These are phyloP conservation scores for Harpalus rubripes DNA, from an alignment of 2,888 invertebrate genomes.

Conservation along the genomic window DNA sequence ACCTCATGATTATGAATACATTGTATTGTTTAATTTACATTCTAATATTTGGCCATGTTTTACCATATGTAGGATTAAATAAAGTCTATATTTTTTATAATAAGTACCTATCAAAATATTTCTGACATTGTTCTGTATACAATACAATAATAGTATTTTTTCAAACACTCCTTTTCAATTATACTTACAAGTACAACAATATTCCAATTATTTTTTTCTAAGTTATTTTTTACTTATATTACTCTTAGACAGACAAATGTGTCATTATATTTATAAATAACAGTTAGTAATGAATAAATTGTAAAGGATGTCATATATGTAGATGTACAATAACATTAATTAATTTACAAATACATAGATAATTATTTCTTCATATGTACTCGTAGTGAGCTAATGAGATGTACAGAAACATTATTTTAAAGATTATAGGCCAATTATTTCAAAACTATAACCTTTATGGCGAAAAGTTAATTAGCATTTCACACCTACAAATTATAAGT, in stretches of 20 bases:
- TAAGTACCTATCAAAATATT: neutral
- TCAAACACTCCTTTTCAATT: neutral
- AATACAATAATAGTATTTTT: neutral
- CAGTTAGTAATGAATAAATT: neutral
- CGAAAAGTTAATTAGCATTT: neutral
- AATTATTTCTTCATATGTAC: neutral
- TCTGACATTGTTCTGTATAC: neutral
- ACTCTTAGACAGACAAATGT: neutral
- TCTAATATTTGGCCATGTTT: no score
- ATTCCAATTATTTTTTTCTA: neutral
- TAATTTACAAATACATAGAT: neutral
- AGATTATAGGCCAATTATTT: neutral
- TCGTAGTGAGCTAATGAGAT: neutral
- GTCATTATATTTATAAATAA: conserved; percentile 3
- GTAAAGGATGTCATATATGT: neutral
- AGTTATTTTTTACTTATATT: neutral
- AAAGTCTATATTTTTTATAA: neutral
- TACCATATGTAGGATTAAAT: neutral
- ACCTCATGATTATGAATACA: no score
- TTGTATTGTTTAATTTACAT: no score
- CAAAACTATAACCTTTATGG: neutral
- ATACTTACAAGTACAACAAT: neutral
- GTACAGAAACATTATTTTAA: neutral
- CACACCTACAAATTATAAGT: neutral
- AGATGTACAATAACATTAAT: neutral